Conservation (phyloP, 2,113 vertebrate species). For the Mystacornis crossleyi region DNA sequence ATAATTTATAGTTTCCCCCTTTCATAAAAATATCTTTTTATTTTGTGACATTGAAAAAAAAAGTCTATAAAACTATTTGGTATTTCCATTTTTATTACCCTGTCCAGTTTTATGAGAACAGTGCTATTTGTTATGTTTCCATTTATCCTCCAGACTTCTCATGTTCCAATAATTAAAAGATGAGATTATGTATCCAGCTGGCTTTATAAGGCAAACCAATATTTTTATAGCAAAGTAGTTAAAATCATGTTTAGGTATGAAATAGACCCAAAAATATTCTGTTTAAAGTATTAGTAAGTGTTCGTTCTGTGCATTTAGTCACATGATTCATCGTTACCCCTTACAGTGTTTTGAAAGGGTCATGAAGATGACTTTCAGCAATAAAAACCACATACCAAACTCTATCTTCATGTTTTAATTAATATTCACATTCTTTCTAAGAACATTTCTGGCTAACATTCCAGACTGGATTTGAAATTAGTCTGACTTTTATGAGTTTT, state of each 20-base stretch:
- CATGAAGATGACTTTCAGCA: not conserved
- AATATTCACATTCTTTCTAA: not conserved
- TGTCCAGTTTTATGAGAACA: not conserved
- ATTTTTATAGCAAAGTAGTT: not conserved
- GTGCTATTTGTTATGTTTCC: not conserved
- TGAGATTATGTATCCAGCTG: not conserved
- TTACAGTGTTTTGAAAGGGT: not conserved
- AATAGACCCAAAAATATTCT: not conserved
- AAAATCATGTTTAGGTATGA: not conserved
- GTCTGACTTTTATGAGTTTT: not conserved
- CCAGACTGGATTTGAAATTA: not conserved
- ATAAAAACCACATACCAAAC: not conserved
- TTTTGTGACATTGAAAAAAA: not conserved
- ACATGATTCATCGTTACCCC: not conserved
- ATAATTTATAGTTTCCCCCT: not conserved
- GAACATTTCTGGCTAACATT: not conserved
- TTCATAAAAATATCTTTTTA: not conserved
- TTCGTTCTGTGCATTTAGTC: constrained; percentile 1
- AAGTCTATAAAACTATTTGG: not conserved
- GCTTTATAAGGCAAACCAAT: not conserved
- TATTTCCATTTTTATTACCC: not conserved
- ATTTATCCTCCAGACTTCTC: not conserved
- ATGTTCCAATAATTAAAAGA: not conserved
- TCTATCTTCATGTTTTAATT: not conserved
- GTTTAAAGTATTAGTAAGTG: not conserved